Conservation (phyloP, 1,140 invertebrate species). For the Drosophila tsacasi region DNA sequence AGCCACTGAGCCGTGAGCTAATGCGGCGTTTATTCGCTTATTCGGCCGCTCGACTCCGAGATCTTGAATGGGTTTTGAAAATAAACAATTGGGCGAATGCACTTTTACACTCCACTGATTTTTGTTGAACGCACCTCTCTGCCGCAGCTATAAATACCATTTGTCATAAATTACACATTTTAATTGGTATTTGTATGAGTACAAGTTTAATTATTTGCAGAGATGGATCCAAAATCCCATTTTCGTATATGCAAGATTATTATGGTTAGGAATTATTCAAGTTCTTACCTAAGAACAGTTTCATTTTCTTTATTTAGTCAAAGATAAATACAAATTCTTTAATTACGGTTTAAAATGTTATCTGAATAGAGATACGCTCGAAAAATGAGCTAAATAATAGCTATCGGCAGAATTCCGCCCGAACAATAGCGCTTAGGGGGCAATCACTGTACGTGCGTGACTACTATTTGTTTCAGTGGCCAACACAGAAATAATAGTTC, state of each 20-base stretch:
- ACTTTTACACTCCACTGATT: constrained; percentile 29
- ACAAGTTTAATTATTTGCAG: too few species aligned
- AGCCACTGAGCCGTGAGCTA: constrained; percentile 50
- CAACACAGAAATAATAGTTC: constrained; percentile 51
- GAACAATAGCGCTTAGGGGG: background rate
- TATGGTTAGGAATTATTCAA: background rate
- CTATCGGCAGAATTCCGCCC: too few species aligned
- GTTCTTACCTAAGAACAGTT: too few species aligned
- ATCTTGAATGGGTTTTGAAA: constrained; percentile 29
- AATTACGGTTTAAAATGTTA: background rate
- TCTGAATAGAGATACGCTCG: background rate
- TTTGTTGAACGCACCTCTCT: constrained; percentile 36
- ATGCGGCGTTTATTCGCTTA: constrained; percentile 26
- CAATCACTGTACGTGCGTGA: constrained; percentile 1
- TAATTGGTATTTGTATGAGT: background rate
- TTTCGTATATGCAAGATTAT: background rate
- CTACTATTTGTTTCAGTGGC: constrained; percentile 30
- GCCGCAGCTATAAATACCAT: constrained; percentile 10
- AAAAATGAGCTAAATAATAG: too few species aligned
- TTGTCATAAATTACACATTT: background rate
- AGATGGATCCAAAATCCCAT: too few species aligned
- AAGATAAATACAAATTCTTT: background rate
- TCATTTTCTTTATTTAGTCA: too few species aligned
- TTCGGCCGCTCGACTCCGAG: constrained; percentile 3
- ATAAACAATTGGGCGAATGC: constrained; percentile 26